Evolutionary conservation across 2,113 vertebrate species (phyloP).

Genomic region (Cheirogaleus medius): DNA sequence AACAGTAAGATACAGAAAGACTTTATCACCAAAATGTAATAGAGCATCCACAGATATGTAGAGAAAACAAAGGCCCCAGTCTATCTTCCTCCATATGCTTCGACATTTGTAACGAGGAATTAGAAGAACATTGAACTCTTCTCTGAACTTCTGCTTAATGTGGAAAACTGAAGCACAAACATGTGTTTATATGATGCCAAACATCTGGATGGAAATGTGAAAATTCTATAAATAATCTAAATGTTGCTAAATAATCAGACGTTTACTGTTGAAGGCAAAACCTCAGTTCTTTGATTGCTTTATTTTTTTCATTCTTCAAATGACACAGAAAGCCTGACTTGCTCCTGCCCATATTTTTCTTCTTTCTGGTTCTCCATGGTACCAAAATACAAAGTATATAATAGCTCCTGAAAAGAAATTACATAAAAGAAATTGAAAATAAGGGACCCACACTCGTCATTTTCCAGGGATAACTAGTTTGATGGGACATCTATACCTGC

Average conservation of each 20-base stretch:
- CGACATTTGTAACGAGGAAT: not conserved
- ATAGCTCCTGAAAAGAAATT: not conserved
- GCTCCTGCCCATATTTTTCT: not conserved
- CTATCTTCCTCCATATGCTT: not conserved
- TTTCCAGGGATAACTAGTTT: not conserved
- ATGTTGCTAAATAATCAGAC: conserved; percentile 32
- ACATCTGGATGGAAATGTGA: conserved; percentile 21
- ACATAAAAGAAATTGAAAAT: not conserved
- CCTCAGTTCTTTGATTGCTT: not conserved
- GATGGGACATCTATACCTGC: not conserved
- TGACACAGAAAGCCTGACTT: not conserved
- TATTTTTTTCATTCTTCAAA: not conserved
- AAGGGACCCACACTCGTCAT: not conserved
- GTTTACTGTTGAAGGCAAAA: not conserved
- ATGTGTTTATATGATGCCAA: not conserved
- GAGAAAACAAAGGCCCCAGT: not conserved
- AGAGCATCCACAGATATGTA: not conserved
- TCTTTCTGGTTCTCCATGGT: not conserved
- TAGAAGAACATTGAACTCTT: not conserved
- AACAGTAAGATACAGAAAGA: not conserved
- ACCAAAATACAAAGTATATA: not conserved
- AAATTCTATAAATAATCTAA: conserved; percentile 47
- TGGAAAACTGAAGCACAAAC: not conserved
- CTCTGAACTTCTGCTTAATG: not conserved
- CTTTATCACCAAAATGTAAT: not conserved